Conservation (phyloP, 2,888 invertebrate genomes). For the Dysmachus trigonus region DNA sequence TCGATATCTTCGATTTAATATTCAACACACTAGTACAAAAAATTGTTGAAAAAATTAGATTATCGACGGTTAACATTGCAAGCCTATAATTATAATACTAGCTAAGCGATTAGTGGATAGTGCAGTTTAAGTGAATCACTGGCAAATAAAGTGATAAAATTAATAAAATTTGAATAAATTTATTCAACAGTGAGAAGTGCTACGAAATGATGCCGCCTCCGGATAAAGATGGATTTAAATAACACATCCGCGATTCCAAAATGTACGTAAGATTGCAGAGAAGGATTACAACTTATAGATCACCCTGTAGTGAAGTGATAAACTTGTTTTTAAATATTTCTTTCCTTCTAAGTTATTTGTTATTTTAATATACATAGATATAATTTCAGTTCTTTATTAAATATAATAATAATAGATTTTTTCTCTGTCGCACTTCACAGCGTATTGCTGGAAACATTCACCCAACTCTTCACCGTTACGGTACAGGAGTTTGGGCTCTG, state of each 20-base stretch:
- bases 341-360: neutral
- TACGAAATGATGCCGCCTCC: neutral
- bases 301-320: neutral
- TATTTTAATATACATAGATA: too few species aligned
- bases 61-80: neutral
- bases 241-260: neutral
- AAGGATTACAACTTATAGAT: neutral
- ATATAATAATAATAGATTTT: too few species aligned
- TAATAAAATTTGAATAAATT: neutral
- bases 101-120: neutral
- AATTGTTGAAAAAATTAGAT: neutral
- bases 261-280: neutral
- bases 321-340: neutral
- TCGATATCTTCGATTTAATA: neutral
- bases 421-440: too few species aligned
- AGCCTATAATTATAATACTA: neutral
- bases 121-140: neutral
- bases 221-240: neutral
- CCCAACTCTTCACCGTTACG: too few species aligned
- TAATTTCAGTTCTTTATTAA: too few species aligned
- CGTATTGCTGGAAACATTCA: too few species aligned
- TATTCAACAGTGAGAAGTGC: neutral
- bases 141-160: neutral
- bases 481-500: too few species aligned
- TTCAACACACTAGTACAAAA: neutral